Base-by-base conservation (phyloP, 1,140 invertebrate genomes). In the Drosophila lini region DNA sequence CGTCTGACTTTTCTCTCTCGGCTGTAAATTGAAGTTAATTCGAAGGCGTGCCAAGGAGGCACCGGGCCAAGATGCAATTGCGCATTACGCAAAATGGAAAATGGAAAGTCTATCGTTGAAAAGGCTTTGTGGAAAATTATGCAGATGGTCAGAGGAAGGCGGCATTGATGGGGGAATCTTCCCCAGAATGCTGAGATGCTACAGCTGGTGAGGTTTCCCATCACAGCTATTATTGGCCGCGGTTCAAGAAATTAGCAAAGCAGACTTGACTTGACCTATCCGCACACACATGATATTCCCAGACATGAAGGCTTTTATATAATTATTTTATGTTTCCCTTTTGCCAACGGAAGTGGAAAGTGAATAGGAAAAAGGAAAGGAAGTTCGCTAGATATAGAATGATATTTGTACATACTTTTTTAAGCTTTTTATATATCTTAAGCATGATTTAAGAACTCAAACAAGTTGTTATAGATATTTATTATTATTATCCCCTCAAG, bases 1-100 rank as follows among this genome's bases (percentile, higher is more conserved):
- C 68, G 55, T 57, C 60, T 78, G 55, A 34, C n/a, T 57, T 44
- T 74, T 41, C 47, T 57, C 63, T n/a, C 47, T 70, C 38, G 44
- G 56, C 53, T 76, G 82, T 85, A 77, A 86, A 86, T 88, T 86
- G 80, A 86, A 86, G 80, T 83, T 88, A 82, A 86, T 83, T 88
- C 71, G 60, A 74, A 80, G 71, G 71, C 65, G 11, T 19, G 5
- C 47, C 13, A 15, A 19, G 44, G 22, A 19, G 44, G 44, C 28
- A 13, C 28, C 40, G n/a, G 34, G 42, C 47, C 42, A 38, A 48
- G 42, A 48, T 76, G 65, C 63, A 83, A 83, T 79, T 82, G 79
- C 52, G 64, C 57, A 77, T 80, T 84, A 82, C 77, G 71, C 68
- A 81, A 75, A 78, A 68, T 32, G 36, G n/a, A 22, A 41, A 80